Base-by-base conservation (phyloP, 2,888 invertebrate genomes). In the Orthosia cruda region DNA sequence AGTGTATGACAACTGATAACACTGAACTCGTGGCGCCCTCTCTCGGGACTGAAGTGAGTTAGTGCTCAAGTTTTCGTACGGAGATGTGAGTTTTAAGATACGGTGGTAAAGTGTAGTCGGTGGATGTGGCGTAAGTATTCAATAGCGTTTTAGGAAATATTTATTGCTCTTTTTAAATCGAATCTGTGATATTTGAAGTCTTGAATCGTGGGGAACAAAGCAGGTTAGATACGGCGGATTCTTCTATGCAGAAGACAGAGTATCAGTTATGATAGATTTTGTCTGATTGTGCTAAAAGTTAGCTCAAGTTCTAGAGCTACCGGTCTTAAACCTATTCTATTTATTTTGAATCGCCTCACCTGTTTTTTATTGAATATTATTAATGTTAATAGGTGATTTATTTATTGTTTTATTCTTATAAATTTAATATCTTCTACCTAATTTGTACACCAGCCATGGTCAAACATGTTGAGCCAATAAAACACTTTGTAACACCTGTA, bases 1-100 rank as follows among this genome's bases (percentile, higher is more conserved):
- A 94, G 93, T 95, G 93, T 93, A 93, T 95, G 95, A 95, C 94
- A 90, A 93, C 94, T 95, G 95, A 96, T 95, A 95, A 94, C 92
- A 88, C 61, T 23, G 68, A 77, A 71, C 87, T 77, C 78, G 83
- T 66, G 18, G 77, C 71, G 83, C 62, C 66, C 68, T 81, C 85
- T 80, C 81, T 55, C 80, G 84, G 92, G 90, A 88, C 90, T 89
- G 87, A 87, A 81, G 72, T 79, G 90, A 94, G 92, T 93, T 93
- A 87, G 87, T 85, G 87, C 79, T 75, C 81, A 89, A 92, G 88
- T 92, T 92, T 88, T 85, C 54, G 74, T 84, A 75, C 61, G 80
- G 71, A 67, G 59, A 50, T 23, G 50, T 52, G 40, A 66, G 72
- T 65, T 64, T 67, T 52, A 52, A 71, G 84, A 68, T 80, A 72